A percentile compares a stretch with the other conserved stretches of the same genome.
phyloP scores from a whole-genome alignment of 2,888 invertebrate species.

The Odiellus spinosus region DNA sequence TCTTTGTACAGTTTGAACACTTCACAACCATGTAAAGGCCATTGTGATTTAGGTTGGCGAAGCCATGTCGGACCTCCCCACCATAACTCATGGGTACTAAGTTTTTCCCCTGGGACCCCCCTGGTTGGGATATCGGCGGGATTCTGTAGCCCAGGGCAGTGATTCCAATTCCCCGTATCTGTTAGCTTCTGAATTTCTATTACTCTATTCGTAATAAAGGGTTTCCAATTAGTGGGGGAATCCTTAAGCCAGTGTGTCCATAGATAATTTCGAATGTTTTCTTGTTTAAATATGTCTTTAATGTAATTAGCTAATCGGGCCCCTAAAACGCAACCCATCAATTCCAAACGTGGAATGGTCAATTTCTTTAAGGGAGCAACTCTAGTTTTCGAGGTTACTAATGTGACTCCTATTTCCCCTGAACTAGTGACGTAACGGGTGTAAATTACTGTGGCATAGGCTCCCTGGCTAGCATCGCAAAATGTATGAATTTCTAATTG shows the following conservation, averaged over 20 bases:
- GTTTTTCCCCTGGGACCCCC: not conserved
- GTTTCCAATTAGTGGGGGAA: not conserved
- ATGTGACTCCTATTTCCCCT: not conserved
- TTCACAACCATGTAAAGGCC: too few species aligned
- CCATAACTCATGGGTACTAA: too few species aligned
- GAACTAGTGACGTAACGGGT: not conserved
- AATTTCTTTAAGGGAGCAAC: constrained; percentile 1
- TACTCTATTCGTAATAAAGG: not conserved
- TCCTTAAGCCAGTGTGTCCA: not conserved
- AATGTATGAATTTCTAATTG: not conserved
- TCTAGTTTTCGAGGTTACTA: constrained; percentile 2
- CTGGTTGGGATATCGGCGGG: not conserved
- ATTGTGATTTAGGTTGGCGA: too few species aligned
- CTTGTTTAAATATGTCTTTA: not conserved
- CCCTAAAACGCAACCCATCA: not conserved
- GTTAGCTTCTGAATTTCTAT: not conserved
- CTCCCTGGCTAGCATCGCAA: constrained; percentile 1
- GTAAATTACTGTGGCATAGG: not conserved
- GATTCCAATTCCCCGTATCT: not conserved
- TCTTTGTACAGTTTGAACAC: too few species aligned
- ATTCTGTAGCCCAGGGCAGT: not conserved
- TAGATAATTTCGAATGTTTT: too few species aligned
- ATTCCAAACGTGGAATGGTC: constrained; percentile 1
- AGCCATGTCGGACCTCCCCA: too few species aligned
- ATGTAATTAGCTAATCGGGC: not conserved